phyloP scores from a whole-genome alignment of 2,888 invertebrate genomes.

The Aromia moschata region DNA sequence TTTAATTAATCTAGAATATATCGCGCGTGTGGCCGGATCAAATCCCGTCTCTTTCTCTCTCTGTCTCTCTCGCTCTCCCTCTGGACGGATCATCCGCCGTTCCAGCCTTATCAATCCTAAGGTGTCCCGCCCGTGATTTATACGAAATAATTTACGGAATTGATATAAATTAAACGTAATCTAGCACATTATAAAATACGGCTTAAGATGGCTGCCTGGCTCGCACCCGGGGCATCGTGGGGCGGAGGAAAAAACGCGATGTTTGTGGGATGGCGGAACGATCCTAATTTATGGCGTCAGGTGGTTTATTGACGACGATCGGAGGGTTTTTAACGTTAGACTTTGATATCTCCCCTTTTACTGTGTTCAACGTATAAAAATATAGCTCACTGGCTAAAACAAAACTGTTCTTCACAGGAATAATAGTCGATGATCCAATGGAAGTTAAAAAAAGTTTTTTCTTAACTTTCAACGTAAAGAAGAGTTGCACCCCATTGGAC shows the following conservation, averaged over 20 bases:
- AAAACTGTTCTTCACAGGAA: too few species aligned
- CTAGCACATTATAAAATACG: conserved; percentile 15
- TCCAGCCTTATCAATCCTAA: conserved; percentile 43
- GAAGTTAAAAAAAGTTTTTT: too few species aligned
- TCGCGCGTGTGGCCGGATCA: conserved; percentile 55
- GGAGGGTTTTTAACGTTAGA: not conserved
- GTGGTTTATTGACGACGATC: not conserved
- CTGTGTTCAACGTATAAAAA: too few species aligned
- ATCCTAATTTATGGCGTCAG: not conserved
- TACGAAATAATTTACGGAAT: conserved; percentile 31
- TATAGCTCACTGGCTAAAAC: too few species aligned
- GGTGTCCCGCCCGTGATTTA: conserved; percentile 39
- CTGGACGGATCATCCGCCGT: conserved; percentile 27
- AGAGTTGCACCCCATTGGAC: too few species aligned
- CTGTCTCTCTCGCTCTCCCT: too few species aligned
- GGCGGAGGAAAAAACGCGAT: conserved; percentile 7
- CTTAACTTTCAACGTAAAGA: too few species aligned
- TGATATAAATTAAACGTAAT: conserved; percentile 34
- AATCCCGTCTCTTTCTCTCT: conserved; percentile 30
- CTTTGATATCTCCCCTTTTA: too few species aligned
- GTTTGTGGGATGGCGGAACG: not conserved
- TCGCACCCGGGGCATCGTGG: not conserved
- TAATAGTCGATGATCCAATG: too few species aligned
- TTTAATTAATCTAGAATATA: conserved; percentile 64
- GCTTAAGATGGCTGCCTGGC: conserved; percentile 15